phyloP scores from a whole-genome alignment of 2,797 vertebrate genomes.

The Cebuella pygmaea region DNA sequence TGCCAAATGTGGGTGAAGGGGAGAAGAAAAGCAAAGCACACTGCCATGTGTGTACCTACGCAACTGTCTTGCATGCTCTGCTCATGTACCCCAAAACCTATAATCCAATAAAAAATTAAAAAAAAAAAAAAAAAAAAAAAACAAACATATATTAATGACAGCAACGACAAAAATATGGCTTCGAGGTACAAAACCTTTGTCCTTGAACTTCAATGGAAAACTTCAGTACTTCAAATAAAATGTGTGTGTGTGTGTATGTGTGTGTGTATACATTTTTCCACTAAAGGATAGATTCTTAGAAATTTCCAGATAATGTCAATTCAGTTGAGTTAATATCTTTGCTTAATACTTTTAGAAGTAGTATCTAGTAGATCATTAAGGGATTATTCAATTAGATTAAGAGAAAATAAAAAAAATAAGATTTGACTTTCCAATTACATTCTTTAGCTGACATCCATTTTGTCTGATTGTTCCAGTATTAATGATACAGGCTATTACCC shows the following conservation, averaged over 20 bases:
- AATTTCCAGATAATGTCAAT: neutral
- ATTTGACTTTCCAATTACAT: neutral
- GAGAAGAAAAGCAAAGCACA: no score
- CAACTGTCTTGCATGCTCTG: no score
- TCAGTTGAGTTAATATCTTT: neutral
- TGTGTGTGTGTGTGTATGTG: no score
- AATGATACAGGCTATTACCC: neutral
- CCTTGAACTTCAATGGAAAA: neutral
- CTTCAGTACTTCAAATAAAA: neutral
- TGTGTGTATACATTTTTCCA: neutral
- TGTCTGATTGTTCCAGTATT: neutral
- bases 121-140: neutral
- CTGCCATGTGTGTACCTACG: no score
- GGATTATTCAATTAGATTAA: neutral
- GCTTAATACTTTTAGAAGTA: neutral
- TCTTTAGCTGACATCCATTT: neutral
- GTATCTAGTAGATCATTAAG: neutral
- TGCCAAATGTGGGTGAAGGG: no score
- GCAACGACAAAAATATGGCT: neutral
- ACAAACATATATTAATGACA: neutral
- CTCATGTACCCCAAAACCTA: no score
- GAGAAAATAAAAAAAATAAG: neutral
- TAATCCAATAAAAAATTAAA: no score
- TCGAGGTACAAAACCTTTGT: neutral
- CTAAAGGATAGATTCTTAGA: neutral